phyloP scores from a whole-genome alignment of 2,888 invertebrate genomes.

The Falcaria lacertinaria region DNA sequence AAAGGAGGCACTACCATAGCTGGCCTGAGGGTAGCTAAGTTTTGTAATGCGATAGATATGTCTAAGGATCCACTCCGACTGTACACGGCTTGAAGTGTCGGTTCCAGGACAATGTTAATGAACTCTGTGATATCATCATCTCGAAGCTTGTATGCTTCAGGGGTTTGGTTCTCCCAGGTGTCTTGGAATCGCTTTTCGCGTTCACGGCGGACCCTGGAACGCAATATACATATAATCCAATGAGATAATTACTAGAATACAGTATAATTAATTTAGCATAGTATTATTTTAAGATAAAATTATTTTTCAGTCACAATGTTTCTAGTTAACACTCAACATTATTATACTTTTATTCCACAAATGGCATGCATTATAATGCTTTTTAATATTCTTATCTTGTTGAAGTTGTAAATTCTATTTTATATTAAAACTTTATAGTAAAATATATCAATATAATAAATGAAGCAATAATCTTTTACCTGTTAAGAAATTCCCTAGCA shows the following conservation, averaged over 20 bases:
- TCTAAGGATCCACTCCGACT: constrained; percentile 83
- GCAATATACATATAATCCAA: constrained; percentile 9
- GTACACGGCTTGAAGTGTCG: constrained; percentile 89
- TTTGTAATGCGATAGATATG: constrained; percentile 83
- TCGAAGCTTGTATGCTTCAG: constrained; percentile 84
- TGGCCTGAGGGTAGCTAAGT: constrained; percentile 89
- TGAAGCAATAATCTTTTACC: constrained; percentile 42
- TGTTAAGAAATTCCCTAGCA: constrained; percentile 82
- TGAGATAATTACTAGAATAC: no score
- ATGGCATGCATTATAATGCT: background rate
- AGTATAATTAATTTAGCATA: no score
- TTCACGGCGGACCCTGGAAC: constrained; percentile 81
- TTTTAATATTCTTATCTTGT: constrained; percentile 5
- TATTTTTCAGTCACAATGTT: no score
- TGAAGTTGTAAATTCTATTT: no score
- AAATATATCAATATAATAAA: no score
- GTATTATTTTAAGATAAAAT: no score
- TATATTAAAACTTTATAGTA: constrained; percentile 1
- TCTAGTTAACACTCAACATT: no score
- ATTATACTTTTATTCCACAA: no score
- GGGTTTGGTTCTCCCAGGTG: constrained; percentile 85
- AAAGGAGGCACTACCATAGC: constrained; percentile 90
- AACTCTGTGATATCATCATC: constrained; percentile 90
- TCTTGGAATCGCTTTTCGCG: constrained; percentile 76
- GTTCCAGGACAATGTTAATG: constrained; percentile 86